phyloP scores from a whole-genome alignment of 1,140 invertebrate genomes.

The Lordiphosa clarofinis region DNA sequence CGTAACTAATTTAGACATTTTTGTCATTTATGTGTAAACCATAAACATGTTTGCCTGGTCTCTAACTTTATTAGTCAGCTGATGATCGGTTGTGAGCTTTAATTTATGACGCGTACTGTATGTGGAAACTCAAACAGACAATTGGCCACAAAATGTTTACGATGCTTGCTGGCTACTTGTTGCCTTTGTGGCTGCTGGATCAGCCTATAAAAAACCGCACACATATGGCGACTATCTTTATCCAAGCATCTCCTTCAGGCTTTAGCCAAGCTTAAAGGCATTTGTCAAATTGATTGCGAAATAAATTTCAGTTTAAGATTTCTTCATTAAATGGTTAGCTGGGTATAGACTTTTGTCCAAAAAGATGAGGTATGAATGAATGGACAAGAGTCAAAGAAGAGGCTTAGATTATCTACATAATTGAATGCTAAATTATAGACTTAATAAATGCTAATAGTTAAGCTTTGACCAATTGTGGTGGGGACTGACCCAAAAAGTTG shows the following conservation, averaged over 20 bases:
- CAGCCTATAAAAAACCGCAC: slow-evolving; percentile 34
- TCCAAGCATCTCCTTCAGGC: slow-evolving; percentile 20
- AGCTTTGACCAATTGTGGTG: no score
- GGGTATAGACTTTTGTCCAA: slow-evolving; percentile 50
- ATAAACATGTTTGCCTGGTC: slow-evolving; percentile 32
- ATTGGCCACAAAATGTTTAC: slow-evolving; percentile 56
- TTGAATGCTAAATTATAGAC: slow-evolving; percentile 71
- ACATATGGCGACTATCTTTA: slow-evolving; percentile 21
- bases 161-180: slow-evolving; percentile 29
- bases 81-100: slow-evolving; percentile 25
- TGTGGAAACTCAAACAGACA: slow-evolving; percentile 24
- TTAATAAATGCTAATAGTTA: slow-evolving; percentile 14
- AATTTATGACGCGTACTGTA: slow-evolving; percentile 47
- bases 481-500: neutral
- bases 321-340: slow-evolving; percentile 40
- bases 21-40: slow-evolving; percentile 32
- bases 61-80: slow-evolving; percentile 37
- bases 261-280: slow-evolving; percentile 45
- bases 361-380: slow-evolving; percentile 58
- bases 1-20: slow-evolving; percentile 43
- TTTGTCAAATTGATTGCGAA: slow-evolving; percentile 74
- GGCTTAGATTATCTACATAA: slow-evolving; percentile 62
- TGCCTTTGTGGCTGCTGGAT: slow-evolving; percentile 20
- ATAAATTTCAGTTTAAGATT: slow-evolving; percentile 61
- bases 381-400: slow-evolving; percentile 15